Conservation (phyloP, 1,140 invertebrate genomes). For the Oreohelix idahoensis region DNA sequence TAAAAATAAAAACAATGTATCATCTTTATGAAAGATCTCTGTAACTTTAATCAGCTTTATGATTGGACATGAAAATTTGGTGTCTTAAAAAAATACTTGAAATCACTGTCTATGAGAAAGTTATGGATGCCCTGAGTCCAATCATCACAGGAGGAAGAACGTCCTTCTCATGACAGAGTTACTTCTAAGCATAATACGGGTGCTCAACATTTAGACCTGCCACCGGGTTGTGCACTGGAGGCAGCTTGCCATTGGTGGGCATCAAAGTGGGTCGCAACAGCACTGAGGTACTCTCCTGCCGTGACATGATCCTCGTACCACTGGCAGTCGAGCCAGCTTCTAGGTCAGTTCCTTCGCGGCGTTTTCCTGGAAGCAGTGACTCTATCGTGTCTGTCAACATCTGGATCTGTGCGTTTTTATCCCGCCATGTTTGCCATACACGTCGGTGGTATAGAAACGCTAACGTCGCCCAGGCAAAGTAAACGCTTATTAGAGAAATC, state of each 20-base stretch:
- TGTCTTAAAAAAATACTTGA: too few relatives aligned
- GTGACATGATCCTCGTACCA: background rate
- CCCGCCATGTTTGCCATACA: conserved; percentile 4
- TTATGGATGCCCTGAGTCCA: too few relatives aligned
- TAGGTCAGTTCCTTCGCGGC: background rate
- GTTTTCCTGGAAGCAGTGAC: background rate
- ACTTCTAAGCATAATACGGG: background rate
- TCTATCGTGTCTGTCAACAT: background rate
- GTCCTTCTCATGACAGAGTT: too few relatives aligned
- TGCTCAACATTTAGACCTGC: background rate
- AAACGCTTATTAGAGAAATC: conserved; percentile 13
- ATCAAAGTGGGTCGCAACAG: background rate
- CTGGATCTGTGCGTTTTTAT: background rate
- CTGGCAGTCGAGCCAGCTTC: background rate
- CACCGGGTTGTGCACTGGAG: background rate
- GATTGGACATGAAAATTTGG: too few relatives aligned
- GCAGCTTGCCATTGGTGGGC: background rate
- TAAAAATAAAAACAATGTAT: too few relatives aligned
- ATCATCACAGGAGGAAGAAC: too few relatives aligned
- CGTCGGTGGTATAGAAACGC: conserved; percentile 21
- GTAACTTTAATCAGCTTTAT: too few relatives aligned
- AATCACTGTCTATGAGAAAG: too few relatives aligned
- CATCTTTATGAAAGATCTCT: too few relatives aligned
- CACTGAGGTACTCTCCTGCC: background rate
- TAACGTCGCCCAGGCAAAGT: conserved; percentile 16